Conservation (phyloP, 2,797 vertebrate genomes). For the Rhyacichthys aspro region DNA sequence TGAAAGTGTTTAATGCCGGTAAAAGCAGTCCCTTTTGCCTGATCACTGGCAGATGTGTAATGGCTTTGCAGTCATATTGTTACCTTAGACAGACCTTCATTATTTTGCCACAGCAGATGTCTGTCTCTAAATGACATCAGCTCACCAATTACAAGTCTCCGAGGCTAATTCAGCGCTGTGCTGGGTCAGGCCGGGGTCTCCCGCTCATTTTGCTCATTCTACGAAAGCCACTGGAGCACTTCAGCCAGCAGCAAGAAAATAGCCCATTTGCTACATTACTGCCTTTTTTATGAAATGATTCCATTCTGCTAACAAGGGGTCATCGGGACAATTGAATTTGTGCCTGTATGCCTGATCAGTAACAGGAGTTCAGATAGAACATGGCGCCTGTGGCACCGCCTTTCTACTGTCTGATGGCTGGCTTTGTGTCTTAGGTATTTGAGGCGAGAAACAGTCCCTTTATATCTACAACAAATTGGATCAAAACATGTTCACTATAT, state of each 20-base stretch:
- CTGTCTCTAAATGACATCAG: conserved; percentile 75
- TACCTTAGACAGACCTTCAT: conserved; percentile 74
- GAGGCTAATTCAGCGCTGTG: conserved; percentile 68
- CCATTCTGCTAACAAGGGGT: conserved; percentile 70
- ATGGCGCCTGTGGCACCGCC: conserved; percentile 46
- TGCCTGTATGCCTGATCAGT: conserved; percentile 55
- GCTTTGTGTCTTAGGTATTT: conserved; percentile 9
- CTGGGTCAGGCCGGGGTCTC: conserved; percentile 61
- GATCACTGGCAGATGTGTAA: conserved; percentile 70
- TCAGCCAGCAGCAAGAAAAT: conserved; percentile 55
- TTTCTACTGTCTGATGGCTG: conserved; percentile 28
- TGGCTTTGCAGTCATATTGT: conserved; percentile 69
- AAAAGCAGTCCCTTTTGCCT: conserved; percentile 48
- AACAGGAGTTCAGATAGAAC: conserved; percentile 42
- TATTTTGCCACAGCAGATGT: conserved; percentile 71
- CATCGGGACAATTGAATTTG: conserved; percentile 77
- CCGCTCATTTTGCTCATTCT: conserved; percentile 50
- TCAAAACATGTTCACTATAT: conserved; percentile 53
- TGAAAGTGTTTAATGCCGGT: conserved; percentile 42
- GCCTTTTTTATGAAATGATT: conserved; percentile 62
- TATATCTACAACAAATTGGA: conserved; percentile 51
- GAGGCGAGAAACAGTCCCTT: conserved; percentile 33
- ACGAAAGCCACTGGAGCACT: conserved; percentile 48
- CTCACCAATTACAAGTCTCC: conserved; percentile 73
- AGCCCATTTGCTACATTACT: conserved; percentile 57